phyloP scores from a whole-genome alignment of 2,113 vertebrate genomes.

The Cryptomyrus ogoouensis region DNA sequence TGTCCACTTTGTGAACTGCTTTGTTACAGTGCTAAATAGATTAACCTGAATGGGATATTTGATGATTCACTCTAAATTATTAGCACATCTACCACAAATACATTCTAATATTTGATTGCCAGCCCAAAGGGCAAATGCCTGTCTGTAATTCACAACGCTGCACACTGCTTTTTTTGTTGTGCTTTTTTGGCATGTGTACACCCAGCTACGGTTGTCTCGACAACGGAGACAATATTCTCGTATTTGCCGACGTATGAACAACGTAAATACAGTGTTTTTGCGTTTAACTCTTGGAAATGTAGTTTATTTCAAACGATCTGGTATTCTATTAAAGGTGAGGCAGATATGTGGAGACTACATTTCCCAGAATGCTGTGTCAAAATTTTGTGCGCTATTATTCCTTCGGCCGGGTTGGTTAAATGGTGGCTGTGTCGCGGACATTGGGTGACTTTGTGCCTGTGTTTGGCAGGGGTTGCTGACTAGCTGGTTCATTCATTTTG shows the following conservation, averaged over 20 bases:
- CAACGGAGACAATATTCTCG: background rate
- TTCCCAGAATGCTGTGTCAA: slow-evolving; percentile 52
- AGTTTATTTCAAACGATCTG: slow-evolving; percentile 34
- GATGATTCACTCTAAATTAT: background rate
- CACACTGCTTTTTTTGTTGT: background rate
- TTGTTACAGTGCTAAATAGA: background rate
- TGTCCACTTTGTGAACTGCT: background rate
- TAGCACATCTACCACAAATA: background rate
- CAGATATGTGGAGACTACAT: slow-evolving; percentile 31
- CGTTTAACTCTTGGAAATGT: slow-evolving; percentile 37
- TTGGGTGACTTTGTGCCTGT: slow-evolving; percentile 67
- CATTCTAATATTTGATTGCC: background rate
- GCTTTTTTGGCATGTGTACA: slow-evolving; percentile 30
- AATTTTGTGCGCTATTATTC: slow-evolving; percentile 35
- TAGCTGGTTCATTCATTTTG: slow-evolving; percentile 36
- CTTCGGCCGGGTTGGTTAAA: slow-evolving; percentile 39
- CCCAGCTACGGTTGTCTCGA: slow-evolving; percentile 35
- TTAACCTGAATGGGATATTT: background rate
- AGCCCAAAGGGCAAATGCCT: background rate
- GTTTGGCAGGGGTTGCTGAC: slow-evolving; percentile 27
- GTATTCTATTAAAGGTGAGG: rapidly evolving
- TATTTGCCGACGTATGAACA: background rate
- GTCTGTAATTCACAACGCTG: background rate
- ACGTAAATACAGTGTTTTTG: background rate
- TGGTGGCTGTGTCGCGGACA: slow-evolving; percentile 52